Base-by-base conservation (phyloP, 2,797 vertebrate genomes). In the Channallabes apus region DNA sequence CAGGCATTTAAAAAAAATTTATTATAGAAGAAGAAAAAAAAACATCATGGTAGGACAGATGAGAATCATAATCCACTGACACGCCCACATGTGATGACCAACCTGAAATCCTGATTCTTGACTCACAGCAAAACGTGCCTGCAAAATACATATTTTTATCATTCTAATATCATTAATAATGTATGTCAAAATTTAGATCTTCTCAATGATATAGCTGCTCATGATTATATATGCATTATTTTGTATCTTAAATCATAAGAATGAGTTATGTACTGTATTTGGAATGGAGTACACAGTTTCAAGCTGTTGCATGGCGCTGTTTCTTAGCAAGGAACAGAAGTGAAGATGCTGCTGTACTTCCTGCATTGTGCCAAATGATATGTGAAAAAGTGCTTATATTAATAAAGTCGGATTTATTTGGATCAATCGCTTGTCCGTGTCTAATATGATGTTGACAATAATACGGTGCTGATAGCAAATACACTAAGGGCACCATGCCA, bases 311-410 rank as follows among this genome's bases (percentile, higher is more conserved):
- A 84, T 84, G 86, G 22, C 56, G 15, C 20, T 54, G 69, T 82
- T 27, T 15, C 38, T 76, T 64, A 84, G 41, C n/a, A 6, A 41
- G 56, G 65, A 78, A 54, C 56, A 62, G 27, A 41, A 65, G 12
- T 64, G 58, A 71, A 82, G 75, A 81, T 62, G 82, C 51, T 68
- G 12, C 51, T 54, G 51, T 54, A 68, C 61, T 87, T 84, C 38
- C 35, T 88, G 72, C 65, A 85, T 84, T 87, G 83, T 87, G 84
- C 62, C 27, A 86, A 80, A 87, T 85, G 62, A 27, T 51, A 80
- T 67, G 73, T 80, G 77, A 61, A 64, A 46, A 86, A 65, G 15
- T 82, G 35, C 29, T 82, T 56, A 80, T 69, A 84, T 41, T 56
- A 89, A 89, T 89, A 83, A 88, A 88, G 9, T 22, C 80, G 32